Conservation (phyloP, 2,888 invertebrate genomes). For the Helobdella robusta region DNA sequence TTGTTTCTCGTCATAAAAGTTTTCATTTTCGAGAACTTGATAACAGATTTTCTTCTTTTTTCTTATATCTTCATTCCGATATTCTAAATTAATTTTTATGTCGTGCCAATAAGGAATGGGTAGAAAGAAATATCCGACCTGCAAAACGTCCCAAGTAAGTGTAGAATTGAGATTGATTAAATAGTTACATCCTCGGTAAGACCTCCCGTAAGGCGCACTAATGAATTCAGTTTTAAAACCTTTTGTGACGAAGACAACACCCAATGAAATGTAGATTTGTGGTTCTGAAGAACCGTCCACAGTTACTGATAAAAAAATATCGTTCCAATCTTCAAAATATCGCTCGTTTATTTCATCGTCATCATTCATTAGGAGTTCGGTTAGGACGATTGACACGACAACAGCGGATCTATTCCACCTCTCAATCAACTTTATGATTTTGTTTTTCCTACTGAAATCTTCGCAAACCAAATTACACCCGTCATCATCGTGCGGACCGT, state of each 20-base stretch:
- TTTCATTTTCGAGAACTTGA: slow-evolving; percentile 28
- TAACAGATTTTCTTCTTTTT: slow-evolving; percentile 28
- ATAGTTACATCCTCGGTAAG: slow-evolving; percentile 27
- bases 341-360: neutral
- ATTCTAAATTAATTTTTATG: slow-evolving; percentile 28
- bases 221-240: slow-evolving; percentile 32
- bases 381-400: slow-evolving; percentile 29
- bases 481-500: slow-evolving; percentile 24
- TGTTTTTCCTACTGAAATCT: neutral
- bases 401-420: slow-evolving; percentile 25
- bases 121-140: slow-evolving; percentile 34
- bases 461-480: slow-evolving; percentile 26
- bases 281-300: slow-evolving; percentile 29
- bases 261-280: slow-evolving; percentile 34
- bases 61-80: neutral
- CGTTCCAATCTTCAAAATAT: slow-evolving; percentile 33
- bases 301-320: slow-evolving; percentile 30
- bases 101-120: slow-evolving; percentile 36
- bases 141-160: neutral
- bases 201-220: slow-evolving; percentile 33
- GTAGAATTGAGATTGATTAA: slow-evolving; percentile 14
- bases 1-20: slow-evolving; percentile 28
- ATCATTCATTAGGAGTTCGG: slow-evolving; percentile 28
- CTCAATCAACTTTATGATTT: slow-evolving; percentile 4
- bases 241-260: slow-evolving; percentile 32